These are phyloP conservation scores for Eulemur coronatus DNA, from an alignment of 2,797 vertebrate genomes.

Conservation along the genomic window DNA sequence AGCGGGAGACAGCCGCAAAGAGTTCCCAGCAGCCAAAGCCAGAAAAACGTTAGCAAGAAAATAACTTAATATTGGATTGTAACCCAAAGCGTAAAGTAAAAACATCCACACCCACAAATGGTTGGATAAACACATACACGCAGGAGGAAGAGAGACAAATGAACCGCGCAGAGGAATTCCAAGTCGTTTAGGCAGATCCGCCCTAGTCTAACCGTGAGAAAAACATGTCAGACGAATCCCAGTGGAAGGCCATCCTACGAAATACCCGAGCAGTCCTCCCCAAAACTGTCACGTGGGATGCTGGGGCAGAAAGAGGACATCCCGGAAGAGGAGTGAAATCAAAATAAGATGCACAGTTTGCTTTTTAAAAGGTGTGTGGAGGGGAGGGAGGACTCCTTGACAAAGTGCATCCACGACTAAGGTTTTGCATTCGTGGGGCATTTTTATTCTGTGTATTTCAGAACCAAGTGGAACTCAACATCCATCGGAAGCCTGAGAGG, in stretches of 20 bases:
- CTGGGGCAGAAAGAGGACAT: background rate
- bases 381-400: background rate
- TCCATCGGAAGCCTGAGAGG: background rate
- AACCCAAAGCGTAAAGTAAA: background rate
- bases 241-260: background rate
- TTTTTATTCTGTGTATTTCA: background rate
- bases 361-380: background rate
- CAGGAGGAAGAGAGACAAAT: background rate
- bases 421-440: background rate
- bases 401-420: too few relatives aligned
- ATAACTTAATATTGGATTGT: too few relatives aligned
- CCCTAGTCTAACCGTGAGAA: background rate
- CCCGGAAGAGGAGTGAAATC: rapidly evolving
- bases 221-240: background rate
- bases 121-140: rapidly evolving
- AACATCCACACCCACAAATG: background rate
- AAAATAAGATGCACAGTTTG: background rate
- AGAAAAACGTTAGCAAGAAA: background rate
- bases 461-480: background rate
- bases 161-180: background rate
- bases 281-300: background rate
- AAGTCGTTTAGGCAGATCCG: background rate
- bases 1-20: too few relatives aligned
- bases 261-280: background rate
- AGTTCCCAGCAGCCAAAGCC: background rate